phyloP scores from a whole-genome alignment of 1,140 invertebrate genomes.

The Halyomorpha halys region DNA sequence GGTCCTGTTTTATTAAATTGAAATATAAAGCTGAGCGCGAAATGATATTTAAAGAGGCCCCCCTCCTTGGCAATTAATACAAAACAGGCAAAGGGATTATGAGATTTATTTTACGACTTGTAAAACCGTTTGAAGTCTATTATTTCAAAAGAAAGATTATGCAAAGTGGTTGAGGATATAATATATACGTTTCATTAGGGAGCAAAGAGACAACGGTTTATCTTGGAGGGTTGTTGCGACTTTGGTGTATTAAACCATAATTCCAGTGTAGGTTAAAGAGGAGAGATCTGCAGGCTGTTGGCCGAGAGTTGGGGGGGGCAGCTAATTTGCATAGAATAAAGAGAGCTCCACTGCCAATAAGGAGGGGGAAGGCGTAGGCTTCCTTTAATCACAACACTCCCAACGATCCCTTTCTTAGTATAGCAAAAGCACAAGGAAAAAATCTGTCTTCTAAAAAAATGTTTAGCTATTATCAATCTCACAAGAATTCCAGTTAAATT shows the following conservation, averaged over 20 bases:
- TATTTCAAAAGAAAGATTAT: slow-evolving; percentile 6
- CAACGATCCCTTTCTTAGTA: no score
- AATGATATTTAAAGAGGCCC: no score
- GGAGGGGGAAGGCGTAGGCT: neutral
- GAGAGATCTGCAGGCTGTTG: neutral
- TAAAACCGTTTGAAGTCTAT: slow-evolving; percentile 9
- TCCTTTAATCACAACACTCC: no score
- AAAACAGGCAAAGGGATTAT: neutral
- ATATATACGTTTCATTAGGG: slow-evolving; percentile 4
- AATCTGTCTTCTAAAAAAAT: no score
- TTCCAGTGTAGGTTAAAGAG: neutral
- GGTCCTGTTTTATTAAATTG: no score
- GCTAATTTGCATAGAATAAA: neutral
- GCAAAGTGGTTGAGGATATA: neutral
- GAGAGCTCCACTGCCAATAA: neutral
- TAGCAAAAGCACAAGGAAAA: no score
- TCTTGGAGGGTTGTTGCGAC: neutral
- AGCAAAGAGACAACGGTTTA: neutral
- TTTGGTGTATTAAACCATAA: slow-evolving; percentile 9
- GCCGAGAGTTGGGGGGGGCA: neutral
- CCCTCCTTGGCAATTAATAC: no score
- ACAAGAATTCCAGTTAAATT: no score
- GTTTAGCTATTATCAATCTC: no score
- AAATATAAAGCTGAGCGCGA: no score
- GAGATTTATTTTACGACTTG: slow-evolving; percentile 7